phyloP scores from a whole-genome alignment of 2,113 vertebrate genomes.

The Meles meles region DNA sequence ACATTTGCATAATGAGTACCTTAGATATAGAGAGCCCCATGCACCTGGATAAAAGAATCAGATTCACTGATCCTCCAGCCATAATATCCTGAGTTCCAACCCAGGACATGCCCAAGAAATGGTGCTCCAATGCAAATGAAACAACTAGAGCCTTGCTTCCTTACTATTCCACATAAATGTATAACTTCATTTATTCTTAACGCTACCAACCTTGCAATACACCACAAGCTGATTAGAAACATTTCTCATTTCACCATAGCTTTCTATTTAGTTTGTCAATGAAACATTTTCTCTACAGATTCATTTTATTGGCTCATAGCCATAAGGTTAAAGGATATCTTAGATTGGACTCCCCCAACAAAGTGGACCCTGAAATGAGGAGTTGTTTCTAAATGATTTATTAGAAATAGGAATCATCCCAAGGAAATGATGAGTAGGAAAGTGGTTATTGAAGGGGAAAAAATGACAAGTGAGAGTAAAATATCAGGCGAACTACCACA shows the following conservation, averaged over 20 bases:
- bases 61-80: not conserved
- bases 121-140: not conserved
- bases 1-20: not conserved
- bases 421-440: not conserved
- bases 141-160: not conserved
- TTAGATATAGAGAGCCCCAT: not conserved
- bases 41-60: not conserved
- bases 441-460: not conserved
- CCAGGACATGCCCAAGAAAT: not conserved
- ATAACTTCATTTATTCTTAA: conserved; percentile 48
- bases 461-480: not conserved
- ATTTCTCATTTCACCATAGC: not conserved
- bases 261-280: conserved; percentile 46
- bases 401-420: not conserved
- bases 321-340: not conserved
- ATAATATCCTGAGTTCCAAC: not conserved
- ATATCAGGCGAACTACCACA: not conserved
- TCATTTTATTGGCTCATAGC: not conserved
- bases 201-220: not conserved
- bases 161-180: not conserved
- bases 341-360: not conserved
- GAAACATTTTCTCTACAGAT: conserved; percentile 4
- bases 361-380: not conserved
- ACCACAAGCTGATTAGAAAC: conserved; percentile 46
- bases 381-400: not conserved